Base-by-base conservation (phyloP, 2,797 vertebrate genomes). In the Manis pentadactyla region DNA sequence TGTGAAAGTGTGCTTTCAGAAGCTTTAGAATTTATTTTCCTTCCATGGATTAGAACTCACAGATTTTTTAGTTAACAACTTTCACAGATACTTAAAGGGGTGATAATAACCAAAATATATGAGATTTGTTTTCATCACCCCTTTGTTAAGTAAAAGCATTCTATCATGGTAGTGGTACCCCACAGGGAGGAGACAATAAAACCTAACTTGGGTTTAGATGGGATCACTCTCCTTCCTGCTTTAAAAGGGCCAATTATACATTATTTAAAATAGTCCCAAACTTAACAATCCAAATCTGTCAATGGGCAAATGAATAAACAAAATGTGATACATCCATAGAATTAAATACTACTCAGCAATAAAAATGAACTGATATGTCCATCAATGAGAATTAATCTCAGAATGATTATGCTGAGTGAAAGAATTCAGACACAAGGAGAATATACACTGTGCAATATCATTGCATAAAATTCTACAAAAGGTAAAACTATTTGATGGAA, bases 101-200 rank as follows among this genome's bases (percentile, higher is more conserved):
- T 17, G 53, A 46, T 87, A 37, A 87, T 66, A 21, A 83, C 37
- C 34, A 83, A 87, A 88, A 87, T 90, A 14, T 84, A 34, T 66
- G 19, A 86, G 23, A 82, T 94, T 92, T 77, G 21, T 87, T 96
- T 91, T 87, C 57, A 92, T 82, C 39, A 39, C 25, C 55, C 57
- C 34, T 82, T n/a, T n/a, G n/a, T 66, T 71, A 31, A 91, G 42
- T 57, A 42, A 86, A 77, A 82, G 78, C 27, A 91, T 49, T 84
- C 5, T 94, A 15, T 90, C 59, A 71, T 29, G 8, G 13, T 55
- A 55, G 53, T 90, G 39, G 82, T 69, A 18, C 25, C 13, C 74
- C 42, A 42, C 31, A 71, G 37, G 37, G 37, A 77, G 25, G 46
- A 31, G 21, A 57, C 25, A 79, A 87, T 51, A 39, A 86, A 94